Evolutionary conservation across 2,888 invertebrate species (phyloP), one percentile per base, ranked within the genome.

Genomic region (Tachina grossa): DNA sequence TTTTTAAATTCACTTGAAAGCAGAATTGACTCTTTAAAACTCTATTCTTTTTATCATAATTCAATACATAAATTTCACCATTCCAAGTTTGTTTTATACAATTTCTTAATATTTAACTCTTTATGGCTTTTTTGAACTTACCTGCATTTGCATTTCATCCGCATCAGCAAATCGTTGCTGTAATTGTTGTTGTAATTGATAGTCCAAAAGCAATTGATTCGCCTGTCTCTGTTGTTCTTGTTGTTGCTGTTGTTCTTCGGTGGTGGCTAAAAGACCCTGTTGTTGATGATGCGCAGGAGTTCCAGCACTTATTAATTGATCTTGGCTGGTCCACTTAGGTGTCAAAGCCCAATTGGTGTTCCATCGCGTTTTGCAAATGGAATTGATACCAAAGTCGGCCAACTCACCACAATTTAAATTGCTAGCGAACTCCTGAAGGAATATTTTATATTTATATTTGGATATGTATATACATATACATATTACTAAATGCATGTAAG

Each of bases 121-220:
- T 31, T 31, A 31, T 31, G 31, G 6, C 5, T 31, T 43, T 45
- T 22, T 61, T 45, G 6, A 47, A 55, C 76, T 63, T 41, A 85
- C 92, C 80, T 93, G 92, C 88, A 93, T 92, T 88, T 92, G 93
- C 86, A 93, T 91, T 85, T 93, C 93, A 88, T 93, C 93, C 82
- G 90, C 90, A 72, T 90, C 90, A 22, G 90, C 89, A 68, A 92
- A 91, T 68, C 92, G 92, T 86, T 93, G 93, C 76, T 92, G 91
- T 45, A 92, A 89, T 76, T 92, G 93, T 74, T 93, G 93, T 87
- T 93, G 94, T 88, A 94, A 90, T 76, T 93, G 92, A 87, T 92
- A 92, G 79, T 93, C 93, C 31, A 93, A 89, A 11, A 92, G 89
- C 57, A 92, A 88, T 86, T 92, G 92, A 88, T 92, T 92, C 11